Conservation (phyloP, 2,888 invertebrate genomes). For the Serripes groenlandicus region DNA sequence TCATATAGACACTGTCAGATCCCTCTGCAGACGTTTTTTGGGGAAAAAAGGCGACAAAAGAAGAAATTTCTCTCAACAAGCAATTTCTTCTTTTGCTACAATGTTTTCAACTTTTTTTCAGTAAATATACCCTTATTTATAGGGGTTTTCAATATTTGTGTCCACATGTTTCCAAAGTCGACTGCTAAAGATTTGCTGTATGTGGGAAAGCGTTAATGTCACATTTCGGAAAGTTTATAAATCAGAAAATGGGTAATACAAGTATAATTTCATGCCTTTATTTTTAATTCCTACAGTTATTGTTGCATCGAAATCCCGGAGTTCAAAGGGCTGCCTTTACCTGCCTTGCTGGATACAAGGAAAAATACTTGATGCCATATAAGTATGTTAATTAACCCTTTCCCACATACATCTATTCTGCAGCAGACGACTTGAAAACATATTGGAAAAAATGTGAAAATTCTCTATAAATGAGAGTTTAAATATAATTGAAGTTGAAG, state of each 20-base stretch:
- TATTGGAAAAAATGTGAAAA: no score
- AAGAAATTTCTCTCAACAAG: neutral
- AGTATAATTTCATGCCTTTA: no score
- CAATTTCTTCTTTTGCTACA: neutral
- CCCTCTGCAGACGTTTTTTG: no score
- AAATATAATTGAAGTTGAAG: no score
- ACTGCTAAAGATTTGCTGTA: neutral
- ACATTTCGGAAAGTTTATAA: neutral
- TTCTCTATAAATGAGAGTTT: no score
- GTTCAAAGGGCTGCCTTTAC: conserved; percentile 95
- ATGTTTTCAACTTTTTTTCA: neutral
- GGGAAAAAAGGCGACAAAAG: neutral
- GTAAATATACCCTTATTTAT: no score
- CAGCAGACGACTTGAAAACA: no score
- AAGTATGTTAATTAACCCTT: conserved; percentile 88
- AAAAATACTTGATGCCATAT: conserved; percentile 92
- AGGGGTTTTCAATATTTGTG: no score
- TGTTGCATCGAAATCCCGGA: conserved; percentile 92
- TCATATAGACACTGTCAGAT: no score
- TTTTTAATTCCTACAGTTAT: conserved; percentile 89
- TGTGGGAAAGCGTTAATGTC: neutral
- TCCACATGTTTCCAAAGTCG: no score
- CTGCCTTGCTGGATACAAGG: conserved; percentile 95
- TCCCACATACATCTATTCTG: no score
- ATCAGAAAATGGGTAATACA: neutral